Evolutionary conservation across 2,113 vertebrate genomes (phyloP).

Genomic region (Riparia riparia): DNA sequence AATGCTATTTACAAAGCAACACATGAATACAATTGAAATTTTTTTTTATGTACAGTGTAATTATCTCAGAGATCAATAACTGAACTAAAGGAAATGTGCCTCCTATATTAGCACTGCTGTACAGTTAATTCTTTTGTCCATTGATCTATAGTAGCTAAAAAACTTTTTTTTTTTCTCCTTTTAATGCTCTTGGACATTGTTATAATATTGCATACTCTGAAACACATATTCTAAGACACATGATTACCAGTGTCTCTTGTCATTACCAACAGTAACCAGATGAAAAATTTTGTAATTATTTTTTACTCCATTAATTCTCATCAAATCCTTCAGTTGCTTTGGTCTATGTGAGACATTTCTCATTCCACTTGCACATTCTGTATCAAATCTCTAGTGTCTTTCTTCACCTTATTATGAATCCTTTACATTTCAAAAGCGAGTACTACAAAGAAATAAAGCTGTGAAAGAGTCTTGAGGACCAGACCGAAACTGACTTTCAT

Average conservation of each 20-base stretch:
- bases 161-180: background rate
- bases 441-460: background rate
- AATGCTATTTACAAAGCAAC: constrained; percentile 19
- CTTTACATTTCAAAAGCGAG: background rate
- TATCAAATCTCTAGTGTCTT: background rate
- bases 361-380: background rate
- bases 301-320: background rate
- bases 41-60: constrained; percentile 19
- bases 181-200: background rate
- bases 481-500: background rate
- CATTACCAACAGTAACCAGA: background rate
- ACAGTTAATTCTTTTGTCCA: constrained; percentile 17
- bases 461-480: background rate
- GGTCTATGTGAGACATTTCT: background rate
- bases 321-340: background rate
- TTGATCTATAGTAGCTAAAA: background rate
- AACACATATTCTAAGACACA: background rate
- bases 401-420: background rate
- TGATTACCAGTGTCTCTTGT: background rate
- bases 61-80: constrained; percentile 54
- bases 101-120: background rate
- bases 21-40: constrained; percentile 21
- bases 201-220: background rate
- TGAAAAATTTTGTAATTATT: background rate
- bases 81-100: background rate